Conservation (phyloP, 2,888 invertebrate species). For the Drosophila yooni region DNA sequence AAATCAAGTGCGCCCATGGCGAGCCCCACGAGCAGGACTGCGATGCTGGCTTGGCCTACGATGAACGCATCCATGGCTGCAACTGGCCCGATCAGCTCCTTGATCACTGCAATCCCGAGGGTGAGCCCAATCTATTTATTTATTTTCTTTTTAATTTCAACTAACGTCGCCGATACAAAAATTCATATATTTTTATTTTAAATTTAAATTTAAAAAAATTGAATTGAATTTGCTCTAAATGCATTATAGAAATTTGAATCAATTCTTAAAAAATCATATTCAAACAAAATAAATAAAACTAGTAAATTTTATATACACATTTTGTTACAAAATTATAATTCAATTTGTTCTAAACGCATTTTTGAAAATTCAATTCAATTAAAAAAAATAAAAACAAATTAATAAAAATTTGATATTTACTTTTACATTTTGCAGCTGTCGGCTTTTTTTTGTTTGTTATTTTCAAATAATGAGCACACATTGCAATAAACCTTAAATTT, state of each 20-base stretch:
- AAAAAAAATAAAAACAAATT: constrained; percentile 14
- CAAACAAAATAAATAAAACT: neutral
- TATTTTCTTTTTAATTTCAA: neutral
- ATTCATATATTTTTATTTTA: neutral
- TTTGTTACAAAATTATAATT: neutral
- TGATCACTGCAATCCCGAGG: constrained; percentile 95
- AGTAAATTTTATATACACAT: neutral
- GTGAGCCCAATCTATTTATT: constrained; percentile 84
- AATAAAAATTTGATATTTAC: constrained; percentile 27
- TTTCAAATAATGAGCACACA: constrained; percentile 55
- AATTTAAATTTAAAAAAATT: neutral
- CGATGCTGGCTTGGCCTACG: constrained; percentile 94
- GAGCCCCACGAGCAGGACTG: constrained; percentile 92
- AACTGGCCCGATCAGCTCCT: constrained; percentile 97
- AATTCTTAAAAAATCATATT: neutral
- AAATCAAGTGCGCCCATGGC: constrained; percentile 94
- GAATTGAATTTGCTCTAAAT: neutral
- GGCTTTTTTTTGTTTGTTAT: constrained; percentile 87
- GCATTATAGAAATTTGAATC: neutral
- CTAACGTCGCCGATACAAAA: neutral
- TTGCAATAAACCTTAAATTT: constrained; percentile 74
- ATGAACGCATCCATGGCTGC: constrained; percentile 94
- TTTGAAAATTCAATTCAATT: constrained; percentile 5
- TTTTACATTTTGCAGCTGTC: constrained; percentile 87
- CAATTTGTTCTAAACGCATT: neutral